Evolutionary conservation across 2,888 invertebrate species (phyloP).

Genomic region (Tipula lateralis): DNA sequence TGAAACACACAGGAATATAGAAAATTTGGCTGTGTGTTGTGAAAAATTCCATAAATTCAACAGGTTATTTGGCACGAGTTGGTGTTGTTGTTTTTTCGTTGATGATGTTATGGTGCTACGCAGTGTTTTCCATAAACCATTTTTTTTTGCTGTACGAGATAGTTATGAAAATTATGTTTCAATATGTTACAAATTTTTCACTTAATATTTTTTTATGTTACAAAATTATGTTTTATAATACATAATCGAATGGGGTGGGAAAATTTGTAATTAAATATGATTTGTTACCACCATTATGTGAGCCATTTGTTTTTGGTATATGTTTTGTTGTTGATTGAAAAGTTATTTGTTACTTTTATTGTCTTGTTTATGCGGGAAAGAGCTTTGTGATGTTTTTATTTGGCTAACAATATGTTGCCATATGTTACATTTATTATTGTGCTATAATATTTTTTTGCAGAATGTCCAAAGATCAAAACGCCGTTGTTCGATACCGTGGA

Average conservation of each 20-base stretch:
- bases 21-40: background rate
- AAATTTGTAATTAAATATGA: background rate
- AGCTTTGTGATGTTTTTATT: background rate
- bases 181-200: conserved; percentile 19
- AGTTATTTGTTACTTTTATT: background rate
- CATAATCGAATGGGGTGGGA: background rate
- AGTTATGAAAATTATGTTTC: conserved; percentile 2
- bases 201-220: background rate
- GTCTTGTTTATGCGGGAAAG: background rate
- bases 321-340: background rate
- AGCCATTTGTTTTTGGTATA: too few species aligned
- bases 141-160: background rate
- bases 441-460: too few species aligned
- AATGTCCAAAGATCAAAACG: too few species aligned
- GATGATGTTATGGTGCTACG: background rate
- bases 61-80: background rate
- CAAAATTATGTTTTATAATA: background rate
- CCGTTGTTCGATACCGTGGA: too few species aligned
- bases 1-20: background rate
- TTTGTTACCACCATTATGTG: background rate
- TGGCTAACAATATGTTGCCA: background rate
- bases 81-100: background rate
- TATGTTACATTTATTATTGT: background rate
- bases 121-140: background rate
- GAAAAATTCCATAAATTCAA: background rate